Conservation (phyloP, 2,888 invertebrate genomes). For the Chrysomela aeneicollis region DNA sequence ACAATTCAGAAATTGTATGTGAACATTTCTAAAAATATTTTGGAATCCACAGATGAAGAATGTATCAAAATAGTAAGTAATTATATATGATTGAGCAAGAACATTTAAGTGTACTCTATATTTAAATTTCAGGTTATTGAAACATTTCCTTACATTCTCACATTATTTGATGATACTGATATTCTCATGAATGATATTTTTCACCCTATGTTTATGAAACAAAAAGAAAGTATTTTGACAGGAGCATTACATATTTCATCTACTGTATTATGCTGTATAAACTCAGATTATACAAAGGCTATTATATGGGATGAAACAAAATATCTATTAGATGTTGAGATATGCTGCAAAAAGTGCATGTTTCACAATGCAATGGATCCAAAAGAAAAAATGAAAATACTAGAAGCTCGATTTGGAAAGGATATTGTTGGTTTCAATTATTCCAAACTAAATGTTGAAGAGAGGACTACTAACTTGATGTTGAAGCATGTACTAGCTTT, state of each 20-base stretch:
- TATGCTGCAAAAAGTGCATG: conserved; percentile 49
- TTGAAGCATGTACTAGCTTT: conserved; percentile 49
- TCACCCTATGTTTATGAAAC: conserved; percentile 30
- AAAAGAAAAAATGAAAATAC: conserved; percentile 14
- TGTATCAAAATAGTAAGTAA: conserved; percentile 41
- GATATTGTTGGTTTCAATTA: conserved; percentile 34
- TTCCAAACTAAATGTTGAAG: conserved; percentile 41
- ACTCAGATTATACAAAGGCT: conserved; percentile 46
- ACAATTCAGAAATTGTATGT: conserved; percentile 47
- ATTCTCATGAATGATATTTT: conserved; percentile 38
- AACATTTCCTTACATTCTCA: conserved; percentile 43
- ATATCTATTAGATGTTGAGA: conserved; percentile 28
- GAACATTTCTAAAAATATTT: conserved; percentile 42
- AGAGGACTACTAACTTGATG: conserved; percentile 47
- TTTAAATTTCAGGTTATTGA: conserved; percentile 41
- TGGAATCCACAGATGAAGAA: conserved; percentile 32
- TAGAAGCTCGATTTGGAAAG: conserved; percentile 25
- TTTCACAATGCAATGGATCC: conserved; percentile 37
- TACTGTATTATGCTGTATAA: conserved; percentile 48
- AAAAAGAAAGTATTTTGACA: conserved; percentile 28
- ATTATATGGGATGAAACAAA: conserved; percentile 33
- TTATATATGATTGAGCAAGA: background rate
- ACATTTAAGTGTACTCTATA: too few species aligned
- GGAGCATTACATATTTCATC: conserved; percentile 43
- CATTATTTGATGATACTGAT: conserved; percentile 44